These are phyloP conservation scores for Chloroclystis v-ata DNA, from an alignment of 2,888 invertebrate genomes.

Conservation along the genomic window DNA sequence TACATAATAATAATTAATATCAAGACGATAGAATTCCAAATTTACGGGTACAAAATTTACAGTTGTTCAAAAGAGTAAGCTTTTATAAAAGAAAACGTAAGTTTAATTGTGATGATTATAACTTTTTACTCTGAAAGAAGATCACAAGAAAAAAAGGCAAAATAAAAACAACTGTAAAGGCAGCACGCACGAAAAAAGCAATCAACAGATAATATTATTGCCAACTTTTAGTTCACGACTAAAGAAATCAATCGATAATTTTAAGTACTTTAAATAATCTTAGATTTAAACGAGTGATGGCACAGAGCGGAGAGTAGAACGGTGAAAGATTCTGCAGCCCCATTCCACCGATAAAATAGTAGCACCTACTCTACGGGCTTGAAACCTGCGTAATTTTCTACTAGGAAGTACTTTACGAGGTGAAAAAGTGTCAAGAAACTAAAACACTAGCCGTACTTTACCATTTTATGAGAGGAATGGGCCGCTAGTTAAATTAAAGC, in stretches of 20 bases:
- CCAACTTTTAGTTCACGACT: slow-evolving; percentile 15
- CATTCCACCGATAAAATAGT: not conserved
- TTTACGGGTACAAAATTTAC: slow-evolving; percentile 7
- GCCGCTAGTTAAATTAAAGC: slow-evolving; percentile 7
- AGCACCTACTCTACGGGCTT: too few species aligned
- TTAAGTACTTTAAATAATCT: slow-evolving; percentile 23
- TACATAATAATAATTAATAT: not conserved
- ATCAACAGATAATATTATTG: slow-evolving; percentile 22
- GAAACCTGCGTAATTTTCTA: too few species aligned
- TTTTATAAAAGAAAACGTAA: not conserved
- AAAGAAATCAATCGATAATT: slow-evolving; percentile 10
- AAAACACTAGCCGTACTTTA: too few species aligned
- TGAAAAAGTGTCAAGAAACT: too few species aligned
- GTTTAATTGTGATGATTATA: slow-evolving; percentile 7
- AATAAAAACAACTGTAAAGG: slow-evolving; percentile 10
- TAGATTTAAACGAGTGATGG: slow-evolving; percentile 19
- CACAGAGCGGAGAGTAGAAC: slow-evolving; percentile 31
- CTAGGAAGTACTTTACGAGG: too few species aligned
- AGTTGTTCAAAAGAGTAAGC: slow-evolving; percentile 5
- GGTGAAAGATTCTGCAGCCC: slow-evolving; percentile 16
- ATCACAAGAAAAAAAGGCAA: not conserved
- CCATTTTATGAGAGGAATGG: not conserved
- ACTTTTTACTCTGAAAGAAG: too few species aligned
- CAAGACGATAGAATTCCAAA: too few species aligned
- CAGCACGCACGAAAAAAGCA: slow-evolving; percentile 2